Percentiles rank a stretch among this genome's conserved stretches.
Evolutionary conservation across 2,888 invertebrate species (phyloP).

Genomic region (Eristalis tenax): DNA sequence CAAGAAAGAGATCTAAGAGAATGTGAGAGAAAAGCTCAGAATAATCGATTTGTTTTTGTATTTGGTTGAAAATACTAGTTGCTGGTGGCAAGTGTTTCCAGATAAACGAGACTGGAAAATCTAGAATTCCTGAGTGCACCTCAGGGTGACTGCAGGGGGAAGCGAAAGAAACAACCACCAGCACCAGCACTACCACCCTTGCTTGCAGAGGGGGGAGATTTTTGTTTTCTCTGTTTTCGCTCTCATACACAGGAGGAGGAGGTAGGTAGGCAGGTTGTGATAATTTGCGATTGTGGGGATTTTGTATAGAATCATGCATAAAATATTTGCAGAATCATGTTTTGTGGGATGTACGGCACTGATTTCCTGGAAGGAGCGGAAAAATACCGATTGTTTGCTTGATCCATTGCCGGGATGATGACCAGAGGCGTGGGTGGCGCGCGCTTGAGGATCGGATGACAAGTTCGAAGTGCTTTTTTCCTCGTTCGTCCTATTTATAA

Average conservation of each 20-base stretch:
- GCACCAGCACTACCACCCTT: not conserved
- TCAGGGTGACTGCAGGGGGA: not conserved
- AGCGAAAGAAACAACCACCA: not conserved
- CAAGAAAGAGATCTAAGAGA: not conserved
- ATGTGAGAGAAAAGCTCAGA: not conserved
- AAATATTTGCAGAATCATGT: constrained; percentile 35
- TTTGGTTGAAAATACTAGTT: not conserved
- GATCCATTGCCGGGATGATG: constrained; percentile 13
- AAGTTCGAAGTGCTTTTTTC: constrained; percentile 73
- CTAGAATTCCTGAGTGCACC: constrained; percentile 5
- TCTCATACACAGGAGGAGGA: not conserved
- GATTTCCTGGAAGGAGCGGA: constrained; percentile 61
- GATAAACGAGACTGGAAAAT: constrained; percentile 7
- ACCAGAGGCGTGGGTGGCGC: constrained; percentile 23
- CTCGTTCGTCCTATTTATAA: constrained; percentile 67
- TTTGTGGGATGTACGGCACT: not conserved
- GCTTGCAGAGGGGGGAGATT: not conserved
- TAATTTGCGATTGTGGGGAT: not conserved
- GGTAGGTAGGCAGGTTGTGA: not conserved
- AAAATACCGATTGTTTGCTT: not conserved
- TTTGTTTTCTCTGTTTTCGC: not conserved
- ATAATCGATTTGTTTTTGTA: not conserved
- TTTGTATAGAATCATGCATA: not conserved
- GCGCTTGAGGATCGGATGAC: constrained; percentile 63
- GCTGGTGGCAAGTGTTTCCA: constrained; percentile 24